Percentiles rank a stretch among this genome's conserved stretches.
Evolutionary conservation across 2,797 vertebrate species (phyloP).

Genomic region (Geotrypetes seraphini): DNA sequence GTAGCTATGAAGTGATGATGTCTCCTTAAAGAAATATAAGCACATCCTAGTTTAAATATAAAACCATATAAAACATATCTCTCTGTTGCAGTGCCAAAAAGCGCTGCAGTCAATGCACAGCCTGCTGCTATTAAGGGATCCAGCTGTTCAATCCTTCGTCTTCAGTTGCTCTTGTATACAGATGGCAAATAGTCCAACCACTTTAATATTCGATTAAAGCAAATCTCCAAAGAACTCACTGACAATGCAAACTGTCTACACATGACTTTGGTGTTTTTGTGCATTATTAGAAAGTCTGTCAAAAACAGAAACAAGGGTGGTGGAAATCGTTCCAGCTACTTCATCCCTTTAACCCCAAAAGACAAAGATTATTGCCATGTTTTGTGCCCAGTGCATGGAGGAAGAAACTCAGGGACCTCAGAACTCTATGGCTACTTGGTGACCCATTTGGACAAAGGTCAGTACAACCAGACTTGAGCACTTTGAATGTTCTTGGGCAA

Average conservation of each 20-base stretch:
- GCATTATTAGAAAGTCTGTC: background rate
- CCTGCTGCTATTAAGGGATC: background rate
- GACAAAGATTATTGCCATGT: too few species aligned
- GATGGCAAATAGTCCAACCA: background rate
- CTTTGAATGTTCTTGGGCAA: too few species aligned
- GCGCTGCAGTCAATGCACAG: background rate
- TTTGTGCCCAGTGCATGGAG: too few species aligned
- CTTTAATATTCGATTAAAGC: background rate
- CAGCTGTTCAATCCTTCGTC: background rate
- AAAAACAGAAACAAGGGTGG: background rate
- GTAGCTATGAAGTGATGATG: too few species aligned
- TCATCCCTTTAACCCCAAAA: background rate
- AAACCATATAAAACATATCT: too few species aligned
- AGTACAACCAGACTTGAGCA: too few species aligned
- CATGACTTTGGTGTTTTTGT: background rate
- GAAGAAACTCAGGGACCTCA: too few species aligned
- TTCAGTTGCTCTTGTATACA: background rate
- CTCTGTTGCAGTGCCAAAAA: too few species aligned
- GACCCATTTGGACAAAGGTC: too few species aligned
- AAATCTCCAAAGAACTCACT: slow-evolving; percentile 1
- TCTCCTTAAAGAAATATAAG: too few species aligned
- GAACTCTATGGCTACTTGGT: too few species aligned
- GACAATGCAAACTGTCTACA: background rate
- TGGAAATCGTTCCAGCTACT: background rate
- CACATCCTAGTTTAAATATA: too few species aligned